Evolutionary conservation across 2,113 vertebrate genomes (phyloP), one percentile per base, ranked within the genome.

Genomic region (Turnix velox): DNA sequence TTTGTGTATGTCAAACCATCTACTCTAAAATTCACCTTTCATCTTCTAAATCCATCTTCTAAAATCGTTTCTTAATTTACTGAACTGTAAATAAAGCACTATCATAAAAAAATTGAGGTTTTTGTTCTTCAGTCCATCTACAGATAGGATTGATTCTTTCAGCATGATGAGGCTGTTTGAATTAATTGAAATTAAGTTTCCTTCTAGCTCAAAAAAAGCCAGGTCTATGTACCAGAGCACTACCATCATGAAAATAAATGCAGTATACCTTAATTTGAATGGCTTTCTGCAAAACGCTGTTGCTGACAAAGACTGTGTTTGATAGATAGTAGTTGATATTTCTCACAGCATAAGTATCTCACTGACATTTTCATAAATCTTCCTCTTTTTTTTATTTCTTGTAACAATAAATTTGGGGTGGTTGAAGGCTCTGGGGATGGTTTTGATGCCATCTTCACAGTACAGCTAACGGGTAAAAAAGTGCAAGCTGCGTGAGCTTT

Each of bases 401-500:
- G 58, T 91, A 91, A 75, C 65, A 94, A 83, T 93, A 62, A 62
- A 62, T 62, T 62, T 84, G 84, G 49, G 14, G 57, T 74, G 72
- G 68, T 73, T 94, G 85, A 85, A 84, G 37, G 39, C 61, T 96
- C 75, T 91, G 66, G 45, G 51, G 63, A 95, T 94, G 92, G 46
- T 88, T 93, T 87, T 83, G 35, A 71, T 89, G 37, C 24, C 55
- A 45, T 31, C 65, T 66, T 90, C 54, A 84, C 7, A 67, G 65
- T 51, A 49, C 22, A 94, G 66, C 57, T 95, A 95, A 92, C 80
- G 83, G 78, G 49, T 25, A 69, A 78, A 88, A 96, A 97, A 96
- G 73, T 73, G 79, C 59, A 93, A 35, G 59, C 85, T 93, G 66
- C 89, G 45, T 48, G 67, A 66, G 6, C 22, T 91, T 95, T 52